Evolutionary conservation across 30 jellyfish, hydroid and myxozoan genomes (phyloP).

Genomic region (Hydractinia echinata): DNA sequence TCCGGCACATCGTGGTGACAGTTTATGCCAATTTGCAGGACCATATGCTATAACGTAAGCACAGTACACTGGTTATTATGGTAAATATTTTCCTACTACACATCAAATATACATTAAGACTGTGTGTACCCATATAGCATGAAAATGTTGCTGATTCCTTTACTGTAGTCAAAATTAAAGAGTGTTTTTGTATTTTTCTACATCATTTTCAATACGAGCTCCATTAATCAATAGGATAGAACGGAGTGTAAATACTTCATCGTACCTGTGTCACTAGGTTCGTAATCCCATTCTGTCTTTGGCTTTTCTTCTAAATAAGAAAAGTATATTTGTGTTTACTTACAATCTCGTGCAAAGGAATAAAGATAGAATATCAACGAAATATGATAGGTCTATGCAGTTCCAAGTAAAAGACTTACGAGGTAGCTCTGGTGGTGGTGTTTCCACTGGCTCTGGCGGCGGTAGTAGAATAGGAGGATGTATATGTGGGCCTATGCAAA

Average conservation of each 20-base stretch:
- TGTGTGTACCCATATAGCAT: neutral
- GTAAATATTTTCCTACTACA: neutral
- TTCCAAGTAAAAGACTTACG: constrained; percentile 19
- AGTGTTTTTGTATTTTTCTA: neutral
- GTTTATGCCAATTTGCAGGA: constrained; percentile 70
- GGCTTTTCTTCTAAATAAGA: constrained; percentile 22
- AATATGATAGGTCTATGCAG: constrained; percentile 16
- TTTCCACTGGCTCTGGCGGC: constrained; percentile 25
- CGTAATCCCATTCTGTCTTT: constrained; percentile 30
- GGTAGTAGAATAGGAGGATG: constrained; percentile 30
- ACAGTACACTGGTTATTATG: neutral
- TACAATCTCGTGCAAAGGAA: neutral
- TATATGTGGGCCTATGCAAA: neutral
- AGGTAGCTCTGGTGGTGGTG: constrained; percentile 16
- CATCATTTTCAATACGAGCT: neutral
- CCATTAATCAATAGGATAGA: neutral
- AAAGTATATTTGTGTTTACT: neutral
- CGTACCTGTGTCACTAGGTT: constrained; percentile 23
- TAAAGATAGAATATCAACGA: neutral
- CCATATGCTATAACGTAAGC: constrained; percentile 68
- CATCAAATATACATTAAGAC: neutral
- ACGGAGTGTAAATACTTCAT: neutral
- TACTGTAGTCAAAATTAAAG: neutral
- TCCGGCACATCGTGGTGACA: constrained; percentile 67
- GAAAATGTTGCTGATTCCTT: too few species aligned